Evolutionary conservation across 64 coral and sea anemone species (phyloP).

Genomic region (Actinia tenebrosa): DNA sequence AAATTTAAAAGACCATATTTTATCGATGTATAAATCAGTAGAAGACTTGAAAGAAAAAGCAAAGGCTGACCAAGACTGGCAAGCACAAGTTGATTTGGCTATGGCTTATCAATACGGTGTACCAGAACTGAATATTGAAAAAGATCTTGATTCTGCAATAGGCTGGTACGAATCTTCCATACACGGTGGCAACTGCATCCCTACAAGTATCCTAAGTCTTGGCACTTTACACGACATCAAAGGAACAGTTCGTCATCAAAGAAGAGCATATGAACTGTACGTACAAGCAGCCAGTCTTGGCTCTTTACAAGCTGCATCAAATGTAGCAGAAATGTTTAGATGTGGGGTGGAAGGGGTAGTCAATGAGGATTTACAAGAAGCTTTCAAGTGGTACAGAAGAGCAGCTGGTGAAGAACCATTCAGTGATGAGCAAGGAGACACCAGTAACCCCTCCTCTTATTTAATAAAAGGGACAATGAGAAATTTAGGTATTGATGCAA

Average conservation of each 20-base stretch:
- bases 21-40: neutral
- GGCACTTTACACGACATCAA: constrained; percentile 35
- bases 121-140: constrained; percentile 16
- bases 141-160: constrained; percentile 62
- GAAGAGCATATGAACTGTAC: constrained; percentile 64
- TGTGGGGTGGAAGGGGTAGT: constrained; percentile 64
- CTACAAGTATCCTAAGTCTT: neutral
- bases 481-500: neutral
- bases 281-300: constrained; percentile 48
- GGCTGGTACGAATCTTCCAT: constrained; percentile 59
- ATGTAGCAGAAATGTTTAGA: constrained; percentile 70
- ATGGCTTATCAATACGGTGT: constrained; percentile 22
- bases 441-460: neutral
- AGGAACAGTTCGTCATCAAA: constrained; percentile 19
- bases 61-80: neutral
- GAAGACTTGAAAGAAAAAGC: neutral
- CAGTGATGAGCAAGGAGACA: neutral
- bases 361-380: constrained; percentile 54
- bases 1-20: neutral
- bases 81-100: constrained; percentile 22
- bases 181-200: neutral
- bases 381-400: constrained; percentile 71
- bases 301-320: neutral
- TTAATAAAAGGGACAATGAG: constrained; percentile 2
- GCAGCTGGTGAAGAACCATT: constrained; percentile 54